A percentile compares a stretch with the other conserved stretches of the same genome.
Conservation (phyloP, 2,113 vertebrate species). For the Podarcis muralis region DNA sequence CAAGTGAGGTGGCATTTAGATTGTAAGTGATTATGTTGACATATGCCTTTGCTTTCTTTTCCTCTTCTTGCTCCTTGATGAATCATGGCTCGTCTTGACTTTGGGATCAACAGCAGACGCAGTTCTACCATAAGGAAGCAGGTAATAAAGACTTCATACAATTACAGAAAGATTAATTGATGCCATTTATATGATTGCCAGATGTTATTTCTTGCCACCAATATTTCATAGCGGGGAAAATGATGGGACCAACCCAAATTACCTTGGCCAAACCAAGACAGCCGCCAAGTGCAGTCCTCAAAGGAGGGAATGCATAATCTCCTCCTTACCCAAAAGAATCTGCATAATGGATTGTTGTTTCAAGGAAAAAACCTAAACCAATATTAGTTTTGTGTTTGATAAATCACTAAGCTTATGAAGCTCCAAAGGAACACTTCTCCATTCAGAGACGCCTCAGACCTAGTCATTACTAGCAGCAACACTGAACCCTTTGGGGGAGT, state of each 20-base stretch:
- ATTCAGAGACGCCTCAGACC: not conserved
- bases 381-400: not conserved
- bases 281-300: not conserved
- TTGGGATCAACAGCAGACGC: constrained; percentile 77
- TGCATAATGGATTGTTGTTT: not conserved
- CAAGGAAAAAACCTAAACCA: not conserved
- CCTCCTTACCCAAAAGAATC: not conserved
- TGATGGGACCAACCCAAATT: not conserved
- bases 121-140: constrained; percentile 92
- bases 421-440: not conserved
- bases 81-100: constrained; percentile 2
- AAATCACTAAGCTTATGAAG: not conserved
- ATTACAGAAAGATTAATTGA: not conserved
- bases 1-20: fast-evolving
- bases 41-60: constrained; percentile 41
- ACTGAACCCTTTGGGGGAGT: not conserved
- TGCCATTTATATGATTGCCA: not conserved
- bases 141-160: constrained; percentile 78
- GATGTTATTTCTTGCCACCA: not conserved
- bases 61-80: constrained; percentile 44
- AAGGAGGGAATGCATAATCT: not conserved
- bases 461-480: not conserved
- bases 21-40: constrained; percentile 27
- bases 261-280: not conserved
- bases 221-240: not conserved